These are phyloP conservation scores for Glaucidium brasilianum DNA, from an alignment of 2,113 vertebrate species.

Conservation along the genomic window DNA sequence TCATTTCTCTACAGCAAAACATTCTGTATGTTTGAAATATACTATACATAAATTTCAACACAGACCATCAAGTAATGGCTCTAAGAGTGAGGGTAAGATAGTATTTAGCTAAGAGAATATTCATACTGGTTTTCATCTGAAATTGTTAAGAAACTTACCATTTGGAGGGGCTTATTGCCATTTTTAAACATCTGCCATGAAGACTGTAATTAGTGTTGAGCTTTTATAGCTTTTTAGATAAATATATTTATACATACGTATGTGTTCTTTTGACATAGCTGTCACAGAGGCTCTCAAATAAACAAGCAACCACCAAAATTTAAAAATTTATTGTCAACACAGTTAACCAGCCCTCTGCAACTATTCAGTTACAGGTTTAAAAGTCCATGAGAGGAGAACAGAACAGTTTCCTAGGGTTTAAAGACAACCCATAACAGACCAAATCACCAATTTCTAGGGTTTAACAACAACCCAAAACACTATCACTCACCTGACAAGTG, in stretches of 20 bases:
- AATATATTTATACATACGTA: neutral
- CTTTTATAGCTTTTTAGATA: neutral
- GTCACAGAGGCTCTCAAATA: too few species aligned
- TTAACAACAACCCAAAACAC: too few species aligned
- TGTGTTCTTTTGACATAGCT: neutral
- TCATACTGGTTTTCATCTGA: neutral
- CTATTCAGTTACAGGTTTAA: too few species aligned
- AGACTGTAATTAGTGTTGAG: neutral
- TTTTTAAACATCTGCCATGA: neutral
- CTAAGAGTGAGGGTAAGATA: neutral
- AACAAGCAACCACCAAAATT: too few species aligned
- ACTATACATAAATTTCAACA: neutral
- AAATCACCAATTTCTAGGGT: too few species aligned
- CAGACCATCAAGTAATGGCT: neutral
- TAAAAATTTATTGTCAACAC: too few species aligned
- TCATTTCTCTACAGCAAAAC: fast-evolving
- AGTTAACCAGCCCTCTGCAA: too few species aligned
- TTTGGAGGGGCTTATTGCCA: neutral
- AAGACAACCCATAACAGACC: too few species aligned
- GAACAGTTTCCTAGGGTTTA: too few species aligned
- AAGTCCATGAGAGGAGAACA: too few species aligned
- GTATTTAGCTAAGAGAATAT: neutral
- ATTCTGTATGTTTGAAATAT: neutral
- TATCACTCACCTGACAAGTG: too few species aligned
- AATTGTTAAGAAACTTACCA: neutral